phyloP scores from a whole-genome alignment of 2,888 invertebrate genomes.

The Spodoptera exigua region DNA sequence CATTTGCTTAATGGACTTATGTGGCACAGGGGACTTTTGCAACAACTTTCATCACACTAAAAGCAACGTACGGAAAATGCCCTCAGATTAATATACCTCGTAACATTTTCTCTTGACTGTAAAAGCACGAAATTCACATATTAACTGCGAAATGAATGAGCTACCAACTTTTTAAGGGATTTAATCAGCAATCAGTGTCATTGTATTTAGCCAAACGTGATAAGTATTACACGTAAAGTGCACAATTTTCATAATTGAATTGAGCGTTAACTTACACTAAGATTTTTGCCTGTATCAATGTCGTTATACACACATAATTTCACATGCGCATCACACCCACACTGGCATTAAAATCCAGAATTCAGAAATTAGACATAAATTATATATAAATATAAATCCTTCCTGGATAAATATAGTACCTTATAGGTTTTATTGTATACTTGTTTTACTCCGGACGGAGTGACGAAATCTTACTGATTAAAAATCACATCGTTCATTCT shows the following conservation, averaged over 20 bases:
- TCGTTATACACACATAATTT: no score
- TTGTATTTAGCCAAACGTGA: conserved; percentile 18
- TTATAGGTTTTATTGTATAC: no score
- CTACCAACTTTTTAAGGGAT: conserved; percentile 31
- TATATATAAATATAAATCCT: no score
- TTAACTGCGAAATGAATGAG: conserved; percentile 36
- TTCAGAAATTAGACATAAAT: no score
- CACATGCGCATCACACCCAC: no score
- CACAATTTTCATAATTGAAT: conserved; percentile 5
- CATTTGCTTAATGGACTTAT: conserved; percentile 88
- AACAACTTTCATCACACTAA: conserved; percentile 87
- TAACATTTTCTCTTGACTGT: conserved; percentile 73
- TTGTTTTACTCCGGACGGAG: no score
- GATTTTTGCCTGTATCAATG: no score
- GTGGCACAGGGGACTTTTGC: conserved; percentile 83
- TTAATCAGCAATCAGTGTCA: conserved; percentile 18
- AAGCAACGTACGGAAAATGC: conserved; percentile 86
- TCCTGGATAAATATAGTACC: no score
- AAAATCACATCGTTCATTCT: no score
- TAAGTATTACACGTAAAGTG: conserved; percentile 6
- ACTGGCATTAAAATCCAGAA: no score
- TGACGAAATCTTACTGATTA: no score
- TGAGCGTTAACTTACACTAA: no score
- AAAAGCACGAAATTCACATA: conserved; percentile 52
- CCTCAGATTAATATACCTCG: conserved; percentile 85